Base-by-base conservation (phyloP, 2,797 vertebrate species). In the Pelodytes ibericus region DNA sequence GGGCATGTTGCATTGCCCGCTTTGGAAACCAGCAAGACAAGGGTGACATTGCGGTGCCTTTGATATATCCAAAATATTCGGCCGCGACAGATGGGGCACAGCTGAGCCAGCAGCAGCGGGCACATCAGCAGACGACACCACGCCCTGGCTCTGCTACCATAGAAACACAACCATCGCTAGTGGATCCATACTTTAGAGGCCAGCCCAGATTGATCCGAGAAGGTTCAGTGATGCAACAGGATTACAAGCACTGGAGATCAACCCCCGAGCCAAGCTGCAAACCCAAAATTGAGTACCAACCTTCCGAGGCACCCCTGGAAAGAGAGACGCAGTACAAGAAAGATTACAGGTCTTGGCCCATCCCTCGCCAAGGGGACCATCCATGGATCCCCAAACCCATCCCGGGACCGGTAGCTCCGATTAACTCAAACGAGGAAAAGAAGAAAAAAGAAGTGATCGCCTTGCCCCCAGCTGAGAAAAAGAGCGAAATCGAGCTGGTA, bases 11-110 rank as follows among this genome's bases (percentile, higher is more conserved):
- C 91, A 96, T 99, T 85, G 95, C 97, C 78, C 97, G 96, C 44
- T 98, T 99, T 87, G 98, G 97, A 95, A 98, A 93, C 86, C 96
- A 98, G 90, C 88, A 98, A 87, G 97, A 99, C 86, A 97, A 98
- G 86, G 95, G 96, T 58, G 96, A 99, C 89, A 97, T 98, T 71
- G 93, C 97, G 11, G 96, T 99, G 81, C 96, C 97, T 22, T 80
- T 99, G 87, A 96, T 98, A 3, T 97, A 95, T 84, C 93, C 95
- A 84, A 97, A 95, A 80, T 98, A 96, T 83, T 95, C 95, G 26
- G 96, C 98, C 84, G 95, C 87, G 70, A 95, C 96, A 1, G 95
- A 98, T 0, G 83, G 86, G 75, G 86, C 94, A 84, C 92, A 92
- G 83, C 85, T 88, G 80, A 93, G 91, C 82, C 86, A 89, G 71